phyloP scores from a whole-genome alignment of 2,113 vertebrate species.

The Euleptes europaea region DNA sequence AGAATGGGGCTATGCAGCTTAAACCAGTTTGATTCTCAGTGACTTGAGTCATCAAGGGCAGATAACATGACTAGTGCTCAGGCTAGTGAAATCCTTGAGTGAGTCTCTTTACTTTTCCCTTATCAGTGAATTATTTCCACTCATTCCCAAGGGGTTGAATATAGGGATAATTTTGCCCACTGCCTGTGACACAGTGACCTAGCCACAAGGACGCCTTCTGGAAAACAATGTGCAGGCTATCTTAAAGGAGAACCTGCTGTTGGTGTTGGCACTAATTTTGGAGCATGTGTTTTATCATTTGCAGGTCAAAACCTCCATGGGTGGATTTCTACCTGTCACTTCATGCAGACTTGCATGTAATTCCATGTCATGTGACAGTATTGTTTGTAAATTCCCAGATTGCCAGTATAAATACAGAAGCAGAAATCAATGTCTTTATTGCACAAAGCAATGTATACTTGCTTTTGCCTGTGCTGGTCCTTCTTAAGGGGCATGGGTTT shows the following conservation, averaged over 20 bases:
- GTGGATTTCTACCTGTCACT: too few species aligned
- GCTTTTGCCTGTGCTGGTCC: not conserved
- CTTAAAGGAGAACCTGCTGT: not conserved
- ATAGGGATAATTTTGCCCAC: not conserved
- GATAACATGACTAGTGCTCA: not conserved
- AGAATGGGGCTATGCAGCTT: not conserved
- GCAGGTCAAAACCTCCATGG: not conserved
- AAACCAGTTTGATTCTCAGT: not conserved
- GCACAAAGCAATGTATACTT: not conserved
- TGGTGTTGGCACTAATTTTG: not conserved
- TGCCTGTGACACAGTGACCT: not conserved
- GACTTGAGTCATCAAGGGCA: not conserved
- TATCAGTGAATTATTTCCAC: not conserved
- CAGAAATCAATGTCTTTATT: not conserved
- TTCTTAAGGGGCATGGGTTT: not conserved
- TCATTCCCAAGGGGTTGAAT: not conserved
- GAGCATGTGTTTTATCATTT: not conserved
- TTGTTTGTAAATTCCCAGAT: not conserved
- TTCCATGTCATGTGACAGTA: not conserved
- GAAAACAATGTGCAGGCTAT: not conserved
- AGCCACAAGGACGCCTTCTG: not conserved
- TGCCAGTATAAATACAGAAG: not conserved
- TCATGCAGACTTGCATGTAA: not conserved
- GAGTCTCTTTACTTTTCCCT: not conserved
- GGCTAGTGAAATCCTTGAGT: too few species aligned